phyloP scores from a whole-genome alignment of 2,797 vertebrate genomes.

The Varecia variegata region DNA sequence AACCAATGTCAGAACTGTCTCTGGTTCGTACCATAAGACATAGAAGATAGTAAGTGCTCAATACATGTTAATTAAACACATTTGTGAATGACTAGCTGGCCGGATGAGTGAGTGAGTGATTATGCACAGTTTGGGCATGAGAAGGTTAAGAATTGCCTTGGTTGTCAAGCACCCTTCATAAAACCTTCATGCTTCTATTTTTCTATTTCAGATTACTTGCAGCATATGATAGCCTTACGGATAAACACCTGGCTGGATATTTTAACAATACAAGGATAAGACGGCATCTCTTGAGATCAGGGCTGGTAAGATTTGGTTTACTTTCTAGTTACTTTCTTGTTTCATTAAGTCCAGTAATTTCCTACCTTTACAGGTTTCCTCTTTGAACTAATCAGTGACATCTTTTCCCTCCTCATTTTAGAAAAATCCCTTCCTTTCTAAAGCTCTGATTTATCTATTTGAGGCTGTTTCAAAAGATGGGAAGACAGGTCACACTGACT shows the following conservation, averaged over 20 bases:
- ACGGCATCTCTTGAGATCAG: constrained; percentile 92
- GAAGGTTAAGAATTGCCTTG: background rate
- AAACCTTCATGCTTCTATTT: constrained; percentile 55
- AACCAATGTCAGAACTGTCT: background rate
- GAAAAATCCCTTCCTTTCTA: constrained; percentile 48
- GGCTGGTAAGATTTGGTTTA: constrained; percentile 89
- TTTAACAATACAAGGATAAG: constrained; percentile 94
- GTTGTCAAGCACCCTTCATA: constrained; percentile 15
- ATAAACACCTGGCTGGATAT: constrained; percentile 94
- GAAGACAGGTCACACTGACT: background rate
- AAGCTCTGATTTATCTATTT: constrained; percentile 51
- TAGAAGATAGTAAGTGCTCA: background rate
- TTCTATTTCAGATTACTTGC: constrained; percentile 87
- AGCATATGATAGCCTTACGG: constrained; percentile 95
- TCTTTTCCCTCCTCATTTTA: background rate
- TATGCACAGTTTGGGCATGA: background rate
- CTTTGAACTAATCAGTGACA: constrained; percentile 11
- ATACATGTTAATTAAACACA: background rate
- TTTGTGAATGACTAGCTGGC: background rate
- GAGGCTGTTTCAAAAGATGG: constrained; percentile 37
- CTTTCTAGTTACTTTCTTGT: background rate
- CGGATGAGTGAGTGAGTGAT: background rate
- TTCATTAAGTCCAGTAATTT: background rate
- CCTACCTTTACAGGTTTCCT: constrained; percentile 6
- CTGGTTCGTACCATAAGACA: background rate